Conservation (phyloP, 2,113 vertebrate species). For the Erinaceus europaeus region DNA sequence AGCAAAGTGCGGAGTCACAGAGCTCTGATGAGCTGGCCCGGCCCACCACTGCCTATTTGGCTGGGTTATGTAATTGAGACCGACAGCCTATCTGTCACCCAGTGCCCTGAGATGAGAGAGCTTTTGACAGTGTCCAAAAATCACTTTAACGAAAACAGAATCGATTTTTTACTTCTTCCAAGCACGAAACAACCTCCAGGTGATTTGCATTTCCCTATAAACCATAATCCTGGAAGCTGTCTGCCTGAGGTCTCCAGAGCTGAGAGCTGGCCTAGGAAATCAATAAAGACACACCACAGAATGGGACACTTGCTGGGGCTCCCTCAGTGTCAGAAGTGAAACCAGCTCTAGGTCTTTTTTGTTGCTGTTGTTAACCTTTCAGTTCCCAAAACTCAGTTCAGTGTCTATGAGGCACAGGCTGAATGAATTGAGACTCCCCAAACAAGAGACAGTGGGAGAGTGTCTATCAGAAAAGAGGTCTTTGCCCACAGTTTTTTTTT, state of each 20-base stretch:
- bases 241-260: neutral
- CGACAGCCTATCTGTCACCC: constrained; percentile 54
- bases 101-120: constrained; percentile 41
- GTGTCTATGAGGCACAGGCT: neutral
- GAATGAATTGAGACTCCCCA: neutral
- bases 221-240: constrained; percentile 34
- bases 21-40: neutral
- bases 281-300: neutral
- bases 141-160: constrained; percentile 65
- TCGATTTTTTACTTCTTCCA: constrained; percentile 63
- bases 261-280: neutral
- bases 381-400: neutral
- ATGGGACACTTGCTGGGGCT: neutral
- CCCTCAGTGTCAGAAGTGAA: neutral
- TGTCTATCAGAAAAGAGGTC: neutral
- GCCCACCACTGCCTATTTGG: neutral
- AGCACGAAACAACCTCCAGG: constrained; percentile 34
- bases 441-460: neutral
- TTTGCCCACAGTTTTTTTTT: too few species aligned
- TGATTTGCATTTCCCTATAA: constrained; percentile 69
- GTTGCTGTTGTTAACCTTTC: constrained; percentile 30
- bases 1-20: too few species aligned
- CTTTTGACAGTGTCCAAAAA: constrained; percentile 65
- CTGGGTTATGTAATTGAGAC: constrained; percentile 44
- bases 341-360: neutral